These are phyloP conservation scores for Urocitellus parryii DNA, from an alignment of 2,113 vertebrate species.

Conservation along the genomic window DNA sequence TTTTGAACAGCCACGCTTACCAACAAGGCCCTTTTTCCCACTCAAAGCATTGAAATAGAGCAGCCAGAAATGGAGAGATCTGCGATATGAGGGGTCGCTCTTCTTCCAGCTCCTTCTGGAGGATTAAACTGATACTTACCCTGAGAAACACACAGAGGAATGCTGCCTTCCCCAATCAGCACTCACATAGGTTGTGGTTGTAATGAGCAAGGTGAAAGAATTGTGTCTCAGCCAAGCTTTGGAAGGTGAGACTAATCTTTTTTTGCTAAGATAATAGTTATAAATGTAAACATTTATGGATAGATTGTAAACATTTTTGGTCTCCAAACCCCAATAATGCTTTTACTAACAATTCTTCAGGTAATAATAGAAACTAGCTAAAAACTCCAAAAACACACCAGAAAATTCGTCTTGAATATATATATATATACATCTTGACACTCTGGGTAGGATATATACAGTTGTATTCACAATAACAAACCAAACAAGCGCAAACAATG, in stretches of 20 bases:
- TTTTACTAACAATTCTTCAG: neutral
- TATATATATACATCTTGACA: neutral
- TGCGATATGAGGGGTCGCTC: constrained; percentile 2
- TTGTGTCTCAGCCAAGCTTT: neutral
- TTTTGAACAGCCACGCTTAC: constrained; percentile 47
- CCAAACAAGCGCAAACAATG: neutral
- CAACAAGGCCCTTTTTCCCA: constrained; percentile 48
- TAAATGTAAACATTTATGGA: neutral
- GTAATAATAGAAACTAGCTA: neutral
- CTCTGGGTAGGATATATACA: too few species aligned
- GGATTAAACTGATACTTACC: constrained; percentile 65
- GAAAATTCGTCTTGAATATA: neutral
- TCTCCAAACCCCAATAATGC: neutral
- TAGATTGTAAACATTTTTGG: neutral
- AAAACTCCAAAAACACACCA: neutral
- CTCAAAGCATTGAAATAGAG: constrained; percentile 66
- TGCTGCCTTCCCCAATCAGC: constrained; percentile 21
- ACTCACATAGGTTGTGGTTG: neutral
- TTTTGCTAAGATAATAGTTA: neutral
- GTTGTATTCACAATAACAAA: neutral
- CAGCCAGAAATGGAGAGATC: neutral
- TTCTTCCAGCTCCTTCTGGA: constrained; percentile 56
- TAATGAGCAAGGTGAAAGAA: neutral
- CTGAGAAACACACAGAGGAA: constrained; percentile 34
- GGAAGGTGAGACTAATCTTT: neutral